Percentiles rank a stretch among this genome's conserved stretches.
Evolutionary conservation across 2,888 invertebrate species (phyloP).

Genomic region (Heliothis peltigera): DNA sequence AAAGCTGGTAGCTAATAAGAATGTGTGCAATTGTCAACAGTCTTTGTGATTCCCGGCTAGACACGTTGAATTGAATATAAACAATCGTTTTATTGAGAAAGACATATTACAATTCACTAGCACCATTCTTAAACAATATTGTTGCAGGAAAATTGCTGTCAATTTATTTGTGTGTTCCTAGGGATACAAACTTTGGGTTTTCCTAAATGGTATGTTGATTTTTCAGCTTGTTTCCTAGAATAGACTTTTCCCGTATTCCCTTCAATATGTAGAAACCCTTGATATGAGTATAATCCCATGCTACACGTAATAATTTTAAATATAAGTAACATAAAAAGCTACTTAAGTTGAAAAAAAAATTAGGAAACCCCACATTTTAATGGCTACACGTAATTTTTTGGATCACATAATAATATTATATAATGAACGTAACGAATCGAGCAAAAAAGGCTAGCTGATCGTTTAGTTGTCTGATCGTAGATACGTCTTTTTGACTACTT

Average conservation of each 20-base stretch:
- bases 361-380: conserved; percentile 52
- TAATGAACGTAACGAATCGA: conserved; percentile 7
- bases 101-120: conserved; percentile 6
- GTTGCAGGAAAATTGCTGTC: conserved; percentile 25
- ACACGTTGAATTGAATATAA: conserved; percentile 1
- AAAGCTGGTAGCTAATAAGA: neutral
- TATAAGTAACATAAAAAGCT: neutral
- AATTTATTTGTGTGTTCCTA: neutral
- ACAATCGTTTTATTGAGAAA: conserved; percentile 30
- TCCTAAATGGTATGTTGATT: conserved; percentile 6
- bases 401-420: no score
- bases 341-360: conserved; percentile 21
- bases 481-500: neutral
- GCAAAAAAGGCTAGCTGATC: neutral
- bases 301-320: neutral
- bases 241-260: neutral
- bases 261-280: neutral
- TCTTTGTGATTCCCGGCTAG: conserved; percentile 13
- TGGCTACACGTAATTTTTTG: conserved; percentile 22
- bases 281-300: neutral
- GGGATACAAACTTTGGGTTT: conserved; percentile 14
- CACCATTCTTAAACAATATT: conserved; percentile 4
- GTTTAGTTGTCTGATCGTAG: neutral
- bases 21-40: conserved; percentile 3
- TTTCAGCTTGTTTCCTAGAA: conserved; percentile 8